Evolutionary conservation across 2,888 invertebrate species (phyloP).

Genomic region (Aleiodes testaceus): DNA sequence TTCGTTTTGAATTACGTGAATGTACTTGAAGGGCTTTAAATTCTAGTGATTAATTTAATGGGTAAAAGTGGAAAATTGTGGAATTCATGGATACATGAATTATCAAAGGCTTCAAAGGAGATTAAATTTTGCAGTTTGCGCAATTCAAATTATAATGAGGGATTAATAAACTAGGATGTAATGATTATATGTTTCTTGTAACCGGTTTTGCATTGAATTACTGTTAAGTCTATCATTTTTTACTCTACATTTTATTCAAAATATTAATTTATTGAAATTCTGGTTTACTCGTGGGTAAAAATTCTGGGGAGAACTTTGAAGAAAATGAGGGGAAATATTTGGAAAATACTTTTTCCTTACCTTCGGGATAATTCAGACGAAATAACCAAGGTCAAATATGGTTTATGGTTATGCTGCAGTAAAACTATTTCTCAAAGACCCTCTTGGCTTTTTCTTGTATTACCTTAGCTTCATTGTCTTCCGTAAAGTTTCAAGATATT

Average conservation of each 20-base stretch:
- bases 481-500: slow-evolving; percentile 51
- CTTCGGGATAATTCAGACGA: slow-evolving; percentile 14
- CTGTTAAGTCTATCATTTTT: background rate
- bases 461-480: slow-evolving; percentile 49
- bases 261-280: no score
- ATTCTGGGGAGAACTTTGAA: no score
- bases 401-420: slow-evolving; percentile 59
- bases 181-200: background rate
- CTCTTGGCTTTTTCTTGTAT: slow-evolving; percentile 12
- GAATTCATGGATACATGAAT: no score
- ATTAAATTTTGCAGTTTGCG: background rate
- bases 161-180: slow-evolving; percentile 5
- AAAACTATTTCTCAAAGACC: slow-evolving; percentile 26
- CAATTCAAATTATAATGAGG: slow-evolving; percentile 1
- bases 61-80: no score
- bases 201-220: background rate
- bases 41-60: background rate
- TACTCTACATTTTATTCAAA: no score
- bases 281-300: no score
- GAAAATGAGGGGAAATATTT: background rate
- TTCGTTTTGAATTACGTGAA: slow-evolving; percentile 49
- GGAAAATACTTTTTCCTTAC: slow-evolving; percentile 22
- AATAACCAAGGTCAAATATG: slow-evolving; percentile 52
- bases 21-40: slow-evolving; percentile 5
- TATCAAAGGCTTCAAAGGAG: background rate